Evolutionary conservation across 2,113 vertebrate genomes (phyloP).

Genomic region (Rallus limicola): DNA sequence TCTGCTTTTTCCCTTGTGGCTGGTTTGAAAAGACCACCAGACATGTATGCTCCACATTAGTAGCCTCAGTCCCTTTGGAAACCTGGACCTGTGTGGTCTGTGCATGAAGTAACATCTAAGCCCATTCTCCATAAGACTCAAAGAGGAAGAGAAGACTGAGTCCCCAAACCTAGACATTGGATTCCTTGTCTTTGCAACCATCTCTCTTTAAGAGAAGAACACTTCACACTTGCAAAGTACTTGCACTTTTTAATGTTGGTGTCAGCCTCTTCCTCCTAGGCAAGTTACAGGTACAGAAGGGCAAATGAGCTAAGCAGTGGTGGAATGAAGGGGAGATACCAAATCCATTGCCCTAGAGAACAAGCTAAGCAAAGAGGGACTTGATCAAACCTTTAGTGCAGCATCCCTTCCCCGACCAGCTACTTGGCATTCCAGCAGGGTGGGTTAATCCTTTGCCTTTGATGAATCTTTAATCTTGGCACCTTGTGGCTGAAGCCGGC

Average conservation of each 20-base stretch:
- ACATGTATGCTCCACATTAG: not conserved
- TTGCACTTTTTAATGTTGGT: not conserved
- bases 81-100: not conserved
- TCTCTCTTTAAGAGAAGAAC: not conserved
- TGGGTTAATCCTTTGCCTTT: constrained; percentile 57
- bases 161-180: not conserved
- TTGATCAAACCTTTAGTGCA: not conserved
- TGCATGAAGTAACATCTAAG: not conserved
- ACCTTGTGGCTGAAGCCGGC: constrained; percentile 50
- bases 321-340: not conserved
- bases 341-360: not conserved
- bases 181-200: not conserved
- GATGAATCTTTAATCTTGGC: constrained; percentile 71
- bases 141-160: rapidly evolving
- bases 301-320: not conserved
- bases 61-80: not conserved
- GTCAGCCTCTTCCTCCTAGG: not conserved
- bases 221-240: rapidly evolving
- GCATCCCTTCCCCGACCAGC: not conserved
- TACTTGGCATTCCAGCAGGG: constrained; percentile 54
- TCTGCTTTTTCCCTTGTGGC: not conserved
- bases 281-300: not conserved
- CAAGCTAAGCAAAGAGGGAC: not conserved
- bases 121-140: not conserved
- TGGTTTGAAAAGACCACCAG: not conserved